phyloP scores from a whole-genome alignment of 2,888 invertebrate species.

The Apodemia duryi region DNA sequence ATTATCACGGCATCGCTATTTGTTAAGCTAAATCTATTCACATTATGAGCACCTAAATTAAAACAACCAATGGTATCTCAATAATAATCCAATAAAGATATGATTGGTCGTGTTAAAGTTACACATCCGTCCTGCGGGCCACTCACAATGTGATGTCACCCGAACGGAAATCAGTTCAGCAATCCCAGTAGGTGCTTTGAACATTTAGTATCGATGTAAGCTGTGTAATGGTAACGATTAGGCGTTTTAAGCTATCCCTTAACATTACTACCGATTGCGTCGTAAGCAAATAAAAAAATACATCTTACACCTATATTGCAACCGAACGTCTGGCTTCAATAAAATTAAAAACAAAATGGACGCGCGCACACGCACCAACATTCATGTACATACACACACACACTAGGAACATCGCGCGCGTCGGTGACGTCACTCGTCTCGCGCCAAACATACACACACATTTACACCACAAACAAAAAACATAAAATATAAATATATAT shows the following conservation, averaged over 20 bases:
- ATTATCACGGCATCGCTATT: slow-evolving; percentile 2
- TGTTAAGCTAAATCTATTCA: slow-evolving; percentile 7
- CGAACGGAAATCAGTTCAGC: neutral
- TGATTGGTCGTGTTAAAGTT: neutral
- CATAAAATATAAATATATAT: slow-evolving; percentile 17
- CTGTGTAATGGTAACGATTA: slow-evolving; percentile 13
- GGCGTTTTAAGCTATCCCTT: slow-evolving; percentile 19
- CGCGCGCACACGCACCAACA: slow-evolving; percentile 28
- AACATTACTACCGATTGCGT: slow-evolving; percentile 23
- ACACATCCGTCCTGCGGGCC: neutral
- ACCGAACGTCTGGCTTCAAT: slow-evolving; percentile 57
- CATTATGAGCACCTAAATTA: neutral
- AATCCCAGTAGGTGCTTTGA: neutral
- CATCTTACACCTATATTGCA: slow-evolving; percentile 38
- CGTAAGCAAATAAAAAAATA: slow-evolving; percentile 23
- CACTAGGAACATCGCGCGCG: slow-evolving; percentile 21
- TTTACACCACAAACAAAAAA: slow-evolving; percentile 32
- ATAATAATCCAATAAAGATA: neutral
- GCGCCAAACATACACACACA: slow-evolving; percentile 33
- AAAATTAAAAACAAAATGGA: slow-evolving; percentile 49
- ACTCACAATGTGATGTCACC: neutral
- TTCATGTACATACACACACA: slow-evolving; percentile 37
- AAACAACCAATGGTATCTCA: neutral
- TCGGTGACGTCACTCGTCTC: slow-evolving; percentile 24
- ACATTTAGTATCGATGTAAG: slow-evolving; percentile 3